phyloP scores from a whole-genome alignment of 2,113 vertebrate genomes.

The Neoarius graeffei region DNA sequence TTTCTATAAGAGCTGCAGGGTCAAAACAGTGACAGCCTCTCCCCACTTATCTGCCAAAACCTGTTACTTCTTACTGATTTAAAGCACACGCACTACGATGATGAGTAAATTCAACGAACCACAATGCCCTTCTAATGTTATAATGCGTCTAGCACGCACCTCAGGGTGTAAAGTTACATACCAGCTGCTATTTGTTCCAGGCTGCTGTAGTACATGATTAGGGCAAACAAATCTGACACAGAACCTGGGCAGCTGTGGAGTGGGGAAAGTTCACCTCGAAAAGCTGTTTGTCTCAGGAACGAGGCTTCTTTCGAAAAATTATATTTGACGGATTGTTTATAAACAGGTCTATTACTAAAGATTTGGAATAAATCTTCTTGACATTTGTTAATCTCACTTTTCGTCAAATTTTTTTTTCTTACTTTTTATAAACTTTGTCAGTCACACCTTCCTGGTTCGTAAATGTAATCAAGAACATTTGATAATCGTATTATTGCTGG shows the following conservation, averaged over 20 bases:
- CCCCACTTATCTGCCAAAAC: not conserved
- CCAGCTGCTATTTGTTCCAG: slow-evolving; percentile 55
- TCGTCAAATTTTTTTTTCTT: not conserved
- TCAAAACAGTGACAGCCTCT: slow-evolving; percentile 4
- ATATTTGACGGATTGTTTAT: slow-evolving; percentile 22
- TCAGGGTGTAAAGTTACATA: slow-evolving; percentile 50
- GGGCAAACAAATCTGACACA: slow-evolving; percentile 49
- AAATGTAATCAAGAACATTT: not conserved
- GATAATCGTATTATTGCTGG: not conserved
- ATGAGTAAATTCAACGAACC: slow-evolving; percentile 47
- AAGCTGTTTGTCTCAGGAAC: not conserved
- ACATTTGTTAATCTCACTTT: not conserved
- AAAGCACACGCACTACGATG: slow-evolving; percentile 44
- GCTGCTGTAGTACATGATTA: slow-evolving; percentile 45
- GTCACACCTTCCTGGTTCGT: not conserved
- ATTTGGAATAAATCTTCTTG: not conserved
- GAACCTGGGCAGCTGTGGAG: slow-evolving; percentile 17
- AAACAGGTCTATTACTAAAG: not conserved
- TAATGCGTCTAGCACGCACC: slow-evolving; percentile 32
- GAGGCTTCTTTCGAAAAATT: not conserved
- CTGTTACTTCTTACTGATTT: slow-evolving; percentile 26
- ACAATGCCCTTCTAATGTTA: slow-evolving; percentile 33
- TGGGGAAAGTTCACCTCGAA: not conserved
- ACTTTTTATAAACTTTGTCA: not conserved
- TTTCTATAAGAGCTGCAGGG: not conserved